Base-by-base conservation (phyloP, 2,113 vertebrate species). In the Ammodytes marinus region DNA sequence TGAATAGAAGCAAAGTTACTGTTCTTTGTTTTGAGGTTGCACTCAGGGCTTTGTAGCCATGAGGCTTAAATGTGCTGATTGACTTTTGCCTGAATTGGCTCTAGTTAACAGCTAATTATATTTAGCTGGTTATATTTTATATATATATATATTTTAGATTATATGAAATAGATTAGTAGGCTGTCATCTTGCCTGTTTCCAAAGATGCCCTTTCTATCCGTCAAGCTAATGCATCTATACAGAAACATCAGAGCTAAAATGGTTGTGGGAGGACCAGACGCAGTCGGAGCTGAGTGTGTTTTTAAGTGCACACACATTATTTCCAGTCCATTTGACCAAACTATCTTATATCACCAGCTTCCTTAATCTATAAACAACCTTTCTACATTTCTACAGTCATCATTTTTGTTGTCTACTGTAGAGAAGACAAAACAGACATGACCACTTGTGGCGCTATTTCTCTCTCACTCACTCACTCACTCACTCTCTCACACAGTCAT, bases 311-410 rank as follows among this genome's bases (percentile, higher is more conserved):
- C 19, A 11, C 13, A 57, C 60, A 63, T 75, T 63, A 70, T 66
- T 27, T 82, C 64, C 27, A 67, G 37, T 70, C 46, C 6, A 67
- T 55, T 77, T 67, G 19, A 45, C 61, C 69, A 8, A 1, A 52
- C 14, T 19, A 35, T 27, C 27, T 57, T 72, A 37, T 27, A 54
- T 55, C 64, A 4, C 45, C 59, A 8, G 69, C 58, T 19, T 8
- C 49, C 37, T 55, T 4, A 59, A 50, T 74, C 57, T 53, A 39
- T 27, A 80, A 55, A 74, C 27, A 19, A 61, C 37, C 60, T 13
- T 50, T 75, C 61, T 72, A 86, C 69, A 80, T 82, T 76, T 80
- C 35, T 65, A 58, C 70, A 65, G 76, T 49, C 53, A 54, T 80
- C 49, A 52, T 8, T 42, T 53, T 42, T 69, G 37, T 59, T 70